Conservation (phyloP, 1,140 invertebrate species). For the Phymastichus coffea region DNA sequence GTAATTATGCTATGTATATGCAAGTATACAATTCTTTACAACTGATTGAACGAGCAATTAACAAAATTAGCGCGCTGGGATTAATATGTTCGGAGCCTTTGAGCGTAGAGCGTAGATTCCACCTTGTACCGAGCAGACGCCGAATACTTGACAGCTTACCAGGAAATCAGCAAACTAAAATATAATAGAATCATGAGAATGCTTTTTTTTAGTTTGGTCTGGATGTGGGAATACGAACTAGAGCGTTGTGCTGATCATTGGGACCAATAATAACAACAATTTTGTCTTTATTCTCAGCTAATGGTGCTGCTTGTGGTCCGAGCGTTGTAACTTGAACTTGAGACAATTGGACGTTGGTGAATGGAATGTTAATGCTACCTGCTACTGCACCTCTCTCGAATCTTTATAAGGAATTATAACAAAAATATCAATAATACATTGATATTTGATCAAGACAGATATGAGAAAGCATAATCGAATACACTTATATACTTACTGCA, state of each 20-base stretch:
- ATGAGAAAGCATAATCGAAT: not conserved
- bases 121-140: conserved; percentile 73
- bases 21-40: too few species aligned
- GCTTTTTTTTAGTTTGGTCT: not conserved
- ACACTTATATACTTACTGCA: conserved; percentile 60
- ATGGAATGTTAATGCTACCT: conserved; percentile 84
- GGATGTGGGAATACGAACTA: too few species aligned
- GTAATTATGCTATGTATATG: too few species aligned
- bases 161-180: conserved; percentile 72
- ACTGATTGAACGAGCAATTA: not conserved
- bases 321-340: conserved; percentile 64
- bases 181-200: conserved; percentile 24
- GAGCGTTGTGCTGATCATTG: conserved; percentile 71
- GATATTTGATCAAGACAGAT: not conserved
- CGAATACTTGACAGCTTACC: conserved; percentile 64
- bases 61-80: conserved; percentile 37
- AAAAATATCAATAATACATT: not conserved
- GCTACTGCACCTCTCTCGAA: conserved; percentile 73
- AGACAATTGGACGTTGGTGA: conserved; percentile 71
- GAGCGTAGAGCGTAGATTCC: conserved; percentile 67
- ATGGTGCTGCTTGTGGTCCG: conserved; percentile 62
- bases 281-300: conserved; percentile 63
- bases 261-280: conserved; percentile 78
- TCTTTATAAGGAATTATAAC: conserved; percentile 51
- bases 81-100: conserved; percentile 64